A percentile compares a stretch with the other conserved stretches of the same genome.
Conservation (phyloP, 2,113 vertebrate genomes). For the Cheilinus undulatus region DNA sequence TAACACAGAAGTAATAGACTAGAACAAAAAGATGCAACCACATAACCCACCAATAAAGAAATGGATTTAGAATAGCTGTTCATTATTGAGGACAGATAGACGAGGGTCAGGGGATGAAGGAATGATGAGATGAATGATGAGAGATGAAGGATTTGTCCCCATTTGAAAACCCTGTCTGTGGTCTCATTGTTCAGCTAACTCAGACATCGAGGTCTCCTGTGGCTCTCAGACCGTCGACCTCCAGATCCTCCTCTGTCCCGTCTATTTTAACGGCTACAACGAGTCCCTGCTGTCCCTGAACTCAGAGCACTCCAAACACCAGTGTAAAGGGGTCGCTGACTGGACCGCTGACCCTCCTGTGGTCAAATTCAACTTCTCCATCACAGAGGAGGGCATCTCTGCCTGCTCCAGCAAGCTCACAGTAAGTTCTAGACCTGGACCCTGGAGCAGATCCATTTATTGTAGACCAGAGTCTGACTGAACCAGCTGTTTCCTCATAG, state of each 20-base stretch:
- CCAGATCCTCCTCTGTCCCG: conserved; percentile 75
- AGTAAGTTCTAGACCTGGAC: conserved; percentile 42
- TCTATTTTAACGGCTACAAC: conserved; percentile 79
- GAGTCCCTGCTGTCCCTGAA: conserved; percentile 78
- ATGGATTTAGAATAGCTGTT: no score
- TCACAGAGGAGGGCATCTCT: conserved; percentile 64
- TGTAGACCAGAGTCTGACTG: background rate
- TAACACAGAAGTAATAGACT: no score
- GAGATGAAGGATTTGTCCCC: background rate
- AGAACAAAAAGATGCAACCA: no score
- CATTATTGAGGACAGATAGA: no score
- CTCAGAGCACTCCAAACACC: conserved; percentile 42
- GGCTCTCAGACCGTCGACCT: conserved; percentile 71
- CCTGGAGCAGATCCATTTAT: background rate
- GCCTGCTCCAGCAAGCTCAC: conserved; percentile 66
- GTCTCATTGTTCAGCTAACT: conserved; percentile 52
- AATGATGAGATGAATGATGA: no score
- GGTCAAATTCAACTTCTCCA: conserved; percentile 73
- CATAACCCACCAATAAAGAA: no score
- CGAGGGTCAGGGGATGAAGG: no score
- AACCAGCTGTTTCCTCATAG: conserved; percentile 37
- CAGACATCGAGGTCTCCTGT: conserved; percentile 77
- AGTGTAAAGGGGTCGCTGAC: conserved; percentile 71
- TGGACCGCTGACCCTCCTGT: conserved; percentile 69
- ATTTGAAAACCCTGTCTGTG: background rate